Base-by-base conservation (phyloP, 1,140 invertebrate genomes). In the Nephotettix cincticeps region DNA sequence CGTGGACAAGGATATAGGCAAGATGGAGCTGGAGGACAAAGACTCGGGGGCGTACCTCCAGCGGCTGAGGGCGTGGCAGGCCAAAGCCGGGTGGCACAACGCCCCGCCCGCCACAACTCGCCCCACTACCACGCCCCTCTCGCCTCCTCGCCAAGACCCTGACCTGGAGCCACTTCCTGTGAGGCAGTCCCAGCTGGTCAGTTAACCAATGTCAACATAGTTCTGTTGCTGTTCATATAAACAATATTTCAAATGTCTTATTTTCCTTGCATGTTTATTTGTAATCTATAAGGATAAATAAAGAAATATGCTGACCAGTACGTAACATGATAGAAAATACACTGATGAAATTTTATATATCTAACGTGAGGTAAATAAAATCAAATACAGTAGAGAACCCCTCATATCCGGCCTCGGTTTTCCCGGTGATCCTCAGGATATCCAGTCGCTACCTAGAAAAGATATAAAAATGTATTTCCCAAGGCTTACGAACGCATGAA, bases 1-100 rank as follows among this genome's bases (percentile, higher is more conserved):
- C 0, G 2, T 3, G 56, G 56, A 21, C 19, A 29, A 61, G 19
- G 3, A 36, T 4, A 36, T 23, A 21, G 56, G 4, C 1, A 32
- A 63, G 27, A 14, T 63, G 58, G 25, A 27, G 58, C 2, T 63
- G 58, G 58, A 32, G 1, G 58, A 28, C 27, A 19, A 63, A 19
- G 54, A 56, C 1, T 17, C 58, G 0, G 58, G 25, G 11, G 17
- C 9, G 25, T 70, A 32, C 23, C 28, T 70, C 23, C 54, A 61
- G 32, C 54, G 56, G 1, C 54, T 70, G 54, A 28, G 68, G 27
- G 68, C 40, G 23, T 56, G 54, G 29, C 54, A 63, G 21, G 68
- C 56, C 29, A 61, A 70, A 23, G 68, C 68, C 2, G 64, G 64
- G 1, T 67, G 64, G 64, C 9, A 67, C 64, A 67, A 67, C 40